Conservation (phyloP, 2,797 vertebrate species). For the Meda fulgida region DNA sequence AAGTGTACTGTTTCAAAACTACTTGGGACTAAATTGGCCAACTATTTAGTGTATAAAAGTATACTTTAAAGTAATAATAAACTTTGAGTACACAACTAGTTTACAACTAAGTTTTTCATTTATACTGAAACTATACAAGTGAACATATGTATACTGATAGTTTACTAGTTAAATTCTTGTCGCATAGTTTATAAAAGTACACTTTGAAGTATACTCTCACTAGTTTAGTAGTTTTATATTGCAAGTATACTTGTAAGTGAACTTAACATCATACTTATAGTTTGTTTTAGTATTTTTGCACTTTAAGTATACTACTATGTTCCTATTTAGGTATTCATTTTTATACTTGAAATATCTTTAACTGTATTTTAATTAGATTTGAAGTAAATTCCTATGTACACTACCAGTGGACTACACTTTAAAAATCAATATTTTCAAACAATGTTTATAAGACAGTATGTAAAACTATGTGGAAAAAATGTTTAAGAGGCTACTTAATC, state of each 20-base stretch:
- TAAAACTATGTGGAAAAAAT: too few species aligned
- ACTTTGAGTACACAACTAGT: not conserved
- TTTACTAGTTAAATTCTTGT: not conserved
- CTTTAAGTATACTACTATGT: too few species aligned
- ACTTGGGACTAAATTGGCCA: not conserved
- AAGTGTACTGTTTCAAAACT: not conserved
- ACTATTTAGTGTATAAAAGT: not conserved
- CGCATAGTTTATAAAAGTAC: too few species aligned
- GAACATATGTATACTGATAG: not conserved
- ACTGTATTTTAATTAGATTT: not conserved
- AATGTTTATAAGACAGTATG: not conserved
- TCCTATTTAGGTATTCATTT: too few species aligned
- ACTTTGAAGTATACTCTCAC: too few species aligned
- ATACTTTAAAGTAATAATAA: not conserved
- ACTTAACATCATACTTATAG: not conserved
- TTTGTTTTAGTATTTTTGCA: too few species aligned
- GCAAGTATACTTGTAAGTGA: not conserved
- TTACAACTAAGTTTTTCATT: not conserved
- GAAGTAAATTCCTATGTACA: not conserved
- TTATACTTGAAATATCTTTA: not conserved
- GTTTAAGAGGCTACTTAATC: not conserved
- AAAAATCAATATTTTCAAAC: too few species aligned
- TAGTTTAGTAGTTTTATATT: not conserved
- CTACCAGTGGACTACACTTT: not conserved
- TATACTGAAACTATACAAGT: not conserved